A percentile compares a stretch with the other conserved stretches of the same genome.
Evolutionary conservation across 2,113 vertebrate species (phyloP).

Genomic region (Apodemus speciosus): DNA sequence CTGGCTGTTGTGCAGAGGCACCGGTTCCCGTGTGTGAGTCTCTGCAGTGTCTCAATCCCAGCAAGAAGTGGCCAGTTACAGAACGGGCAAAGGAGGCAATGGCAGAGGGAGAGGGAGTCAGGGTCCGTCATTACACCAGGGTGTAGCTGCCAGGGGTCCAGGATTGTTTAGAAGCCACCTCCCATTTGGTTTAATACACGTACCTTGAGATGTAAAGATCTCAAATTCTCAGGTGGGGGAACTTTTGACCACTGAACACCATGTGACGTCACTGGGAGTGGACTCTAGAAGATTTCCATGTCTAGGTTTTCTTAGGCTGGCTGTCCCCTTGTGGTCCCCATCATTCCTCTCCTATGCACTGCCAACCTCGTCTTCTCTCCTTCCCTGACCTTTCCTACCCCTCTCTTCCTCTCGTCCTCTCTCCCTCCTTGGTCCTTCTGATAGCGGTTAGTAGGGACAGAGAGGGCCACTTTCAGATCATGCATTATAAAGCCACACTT

Average conservation of each 20-base stretch:
- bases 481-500: background rate
- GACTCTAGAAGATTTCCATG: background rate
- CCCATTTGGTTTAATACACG: background rate
- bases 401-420: background rate
- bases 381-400: too few relatives aligned
- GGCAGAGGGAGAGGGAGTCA: background rate
- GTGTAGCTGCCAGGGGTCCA: background rate
- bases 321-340: too few relatives aligned
- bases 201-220: background rate
- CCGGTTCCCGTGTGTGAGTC: background rate
- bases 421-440: background rate
- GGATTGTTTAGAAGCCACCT: background rate
- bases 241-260: background rate
- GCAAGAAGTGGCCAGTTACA: background rate
- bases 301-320: background rate
- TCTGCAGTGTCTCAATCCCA: background rate
- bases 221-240: background rate
- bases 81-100: background rate
- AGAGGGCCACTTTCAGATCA: background rate
- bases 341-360: background rate
- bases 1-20: background rate
- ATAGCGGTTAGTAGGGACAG: background rate
- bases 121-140: background rate
- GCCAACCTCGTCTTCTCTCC: background rate
- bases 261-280: background rate